Evolutionary conservation across 2,797 vertebrate species (phyloP).

Genomic region (Silurus lanzhouensis): DNA sequence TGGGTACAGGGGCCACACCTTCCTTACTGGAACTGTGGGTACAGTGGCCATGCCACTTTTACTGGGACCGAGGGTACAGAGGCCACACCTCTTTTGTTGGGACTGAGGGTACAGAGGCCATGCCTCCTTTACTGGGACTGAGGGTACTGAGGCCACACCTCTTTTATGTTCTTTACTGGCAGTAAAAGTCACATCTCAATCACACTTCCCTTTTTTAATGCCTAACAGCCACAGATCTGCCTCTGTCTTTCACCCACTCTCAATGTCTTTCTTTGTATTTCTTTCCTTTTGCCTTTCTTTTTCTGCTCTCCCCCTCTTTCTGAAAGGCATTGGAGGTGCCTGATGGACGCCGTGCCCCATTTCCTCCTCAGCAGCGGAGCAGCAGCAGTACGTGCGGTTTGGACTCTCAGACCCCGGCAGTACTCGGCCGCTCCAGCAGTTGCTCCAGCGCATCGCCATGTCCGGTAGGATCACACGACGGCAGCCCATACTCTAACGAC

Average conservation of each 20-base stretch:
- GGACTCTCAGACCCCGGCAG: conserved; percentile 91
- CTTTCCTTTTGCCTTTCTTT: background rate
- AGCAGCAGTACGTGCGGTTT: conserved; percentile 84
- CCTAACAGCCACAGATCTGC: background rate
- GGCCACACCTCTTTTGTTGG: background rate
- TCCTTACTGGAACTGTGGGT: background rate
- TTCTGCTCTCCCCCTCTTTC: background rate
- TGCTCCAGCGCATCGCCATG: conserved; percentile 93
- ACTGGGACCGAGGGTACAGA: background rate
- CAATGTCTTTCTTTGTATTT: background rate
- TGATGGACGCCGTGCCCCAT: conserved; percentile 89
- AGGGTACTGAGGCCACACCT: background rate
- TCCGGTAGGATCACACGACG: conserved; percentile 89
- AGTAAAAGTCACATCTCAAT: background rate
- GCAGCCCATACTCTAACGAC: conserved; percentile 93
- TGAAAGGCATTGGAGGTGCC: conserved; percentile 90
- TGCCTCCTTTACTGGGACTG: background rate
- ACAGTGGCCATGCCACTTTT: background rate
- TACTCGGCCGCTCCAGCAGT: conserved; percentile 89
- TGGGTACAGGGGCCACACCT: background rate
- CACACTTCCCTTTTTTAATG: background rate
- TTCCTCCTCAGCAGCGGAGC: conserved; percentile 90
- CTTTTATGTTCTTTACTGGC: background rate
- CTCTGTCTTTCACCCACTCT: background rate
- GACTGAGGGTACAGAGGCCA: background rate